Evolutionary conservation across 2,888 invertebrate species (phyloP), one percentile per base, ranked within the genome.

Genomic region (Ormyrus rosae): DNA sequence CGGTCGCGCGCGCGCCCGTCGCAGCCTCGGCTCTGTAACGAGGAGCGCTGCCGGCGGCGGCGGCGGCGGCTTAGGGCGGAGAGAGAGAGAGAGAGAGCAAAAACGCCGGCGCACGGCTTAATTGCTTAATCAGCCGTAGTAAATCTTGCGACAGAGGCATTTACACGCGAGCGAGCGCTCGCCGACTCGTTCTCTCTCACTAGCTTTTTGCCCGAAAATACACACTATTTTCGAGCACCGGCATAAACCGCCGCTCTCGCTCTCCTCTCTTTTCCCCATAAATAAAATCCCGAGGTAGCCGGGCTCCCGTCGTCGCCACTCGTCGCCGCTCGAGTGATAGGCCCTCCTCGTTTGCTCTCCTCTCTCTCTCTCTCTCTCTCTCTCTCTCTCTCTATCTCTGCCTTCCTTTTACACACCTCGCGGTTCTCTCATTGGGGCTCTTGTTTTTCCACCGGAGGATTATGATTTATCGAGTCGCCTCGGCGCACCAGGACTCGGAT

Each of bases 71-170:
- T 19, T 19, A 19, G 19, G 19, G 19, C 19, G 19, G 19, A 19
- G 19, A 19, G 19, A 19, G 19, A 19, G 19, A 19, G 19, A 19
- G 19, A 19, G 50, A 70, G 85, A 74, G 83, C 84, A 84, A 83
- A 78, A 84, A 84, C 75, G 53, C n/a, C 56, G 72, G 83, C 80
- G 83, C 83, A 60, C 77, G 81, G 84, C 84, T 89, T 90, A 89
- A 90, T 90, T 89, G 88, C 89, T 89, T 89, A 89, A 90, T 90
- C 89, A 89, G 87, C 89, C 89, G 87, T 86, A 86, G 88, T 89
- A 88, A 90, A 89, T 90, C 89, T 89, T 86, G 81, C 86, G 87
- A 85, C 86, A 85, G 82, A 84, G 87, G 85, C 88, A 87, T 88
- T 89, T 90, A 87, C 84, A 86, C 76, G 80, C 75, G 71, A 19